phyloP scores from a whole-genome alignment of 1,140 invertebrate species.

The Lasaia peninsularis region DNA sequence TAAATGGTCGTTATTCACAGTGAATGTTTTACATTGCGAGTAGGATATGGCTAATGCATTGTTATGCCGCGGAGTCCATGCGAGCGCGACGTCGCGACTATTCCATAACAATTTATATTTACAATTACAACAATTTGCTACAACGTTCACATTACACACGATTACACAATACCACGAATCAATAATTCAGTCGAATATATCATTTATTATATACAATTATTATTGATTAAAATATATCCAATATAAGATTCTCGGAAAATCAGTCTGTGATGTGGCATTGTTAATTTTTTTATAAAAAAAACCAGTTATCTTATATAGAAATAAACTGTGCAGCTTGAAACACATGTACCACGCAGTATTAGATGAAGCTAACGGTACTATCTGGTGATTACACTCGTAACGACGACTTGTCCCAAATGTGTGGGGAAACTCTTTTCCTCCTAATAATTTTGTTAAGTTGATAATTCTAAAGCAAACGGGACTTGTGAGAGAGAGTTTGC shows the following conservation, averaged over 20 bases:
- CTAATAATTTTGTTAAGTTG: too few species aligned
- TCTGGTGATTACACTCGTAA: too few species aligned
- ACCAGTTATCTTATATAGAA: too few species aligned
- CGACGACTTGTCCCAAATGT: too few species aligned
- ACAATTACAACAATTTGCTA: constrained; percentile 16
- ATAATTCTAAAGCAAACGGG: too few species aligned
- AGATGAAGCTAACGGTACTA: too few species aligned
- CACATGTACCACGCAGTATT: too few species aligned
- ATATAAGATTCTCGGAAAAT: constrained; percentile 1
- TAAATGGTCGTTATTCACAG: constrained; percentile 61
- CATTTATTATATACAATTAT: constrained; percentile 6
- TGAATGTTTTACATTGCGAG: constrained; percentile 46
- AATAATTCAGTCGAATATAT: background rate
- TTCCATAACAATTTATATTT: background rate
- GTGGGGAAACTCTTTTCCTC: too few species aligned
- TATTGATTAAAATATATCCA: background rate
- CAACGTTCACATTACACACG: constrained; percentile 9
- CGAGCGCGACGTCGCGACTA: constrained; percentile 14
- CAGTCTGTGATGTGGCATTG: background rate
- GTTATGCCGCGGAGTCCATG: constrained; percentile 19
- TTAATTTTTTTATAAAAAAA: too few species aligned
- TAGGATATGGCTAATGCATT: constrained; percentile 44
- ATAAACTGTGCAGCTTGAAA: too few species aligned
- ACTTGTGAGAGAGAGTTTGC: too few species aligned
- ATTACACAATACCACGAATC: background rate